phyloP scores from a whole-genome alignment of 2,113 vertebrate species.

The Donacobius atricapilla region DNA sequence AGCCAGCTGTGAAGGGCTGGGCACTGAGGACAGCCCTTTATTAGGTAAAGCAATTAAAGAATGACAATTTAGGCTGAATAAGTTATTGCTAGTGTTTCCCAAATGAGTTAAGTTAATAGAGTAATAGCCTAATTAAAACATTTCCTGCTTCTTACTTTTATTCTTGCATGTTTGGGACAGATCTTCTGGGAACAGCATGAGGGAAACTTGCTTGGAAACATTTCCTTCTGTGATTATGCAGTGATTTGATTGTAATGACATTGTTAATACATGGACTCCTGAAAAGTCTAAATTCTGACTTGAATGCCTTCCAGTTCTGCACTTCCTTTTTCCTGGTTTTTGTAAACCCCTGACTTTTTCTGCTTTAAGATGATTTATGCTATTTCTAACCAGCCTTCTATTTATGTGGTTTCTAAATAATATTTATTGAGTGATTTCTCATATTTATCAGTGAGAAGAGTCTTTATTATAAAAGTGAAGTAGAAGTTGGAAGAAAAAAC shows the following conservation, averaged over 20 bases:
- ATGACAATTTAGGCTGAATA: neutral
- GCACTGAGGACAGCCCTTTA: neutral
- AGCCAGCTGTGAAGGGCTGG: neutral
- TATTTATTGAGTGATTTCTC: neutral
- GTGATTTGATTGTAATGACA: neutral
- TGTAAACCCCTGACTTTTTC: neutral
- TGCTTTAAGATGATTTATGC: neutral
- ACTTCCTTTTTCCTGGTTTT: neutral
- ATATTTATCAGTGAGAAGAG: neutral
- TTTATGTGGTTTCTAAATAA: neutral
- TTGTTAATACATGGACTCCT: neutral
- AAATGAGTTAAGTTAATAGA: neutral
- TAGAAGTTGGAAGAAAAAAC: neutral
- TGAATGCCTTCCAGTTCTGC: neutral
- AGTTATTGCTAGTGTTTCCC: neutral
- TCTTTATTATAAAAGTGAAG: neutral
- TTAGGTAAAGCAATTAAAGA: neutral
- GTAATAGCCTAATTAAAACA: slow-evolving; percentile 19
- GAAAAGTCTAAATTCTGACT: neutral
- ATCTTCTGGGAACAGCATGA: neutral
- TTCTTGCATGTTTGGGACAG: neutral
- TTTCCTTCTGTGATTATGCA: neutral
- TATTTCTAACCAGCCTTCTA: neutral
- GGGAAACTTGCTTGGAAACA: neutral
- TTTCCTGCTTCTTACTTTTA: neutral